Evolutionary conservation across 1,140 invertebrate species (phyloP).

Genomic region (Pollicipes pollicipes): DNA sequence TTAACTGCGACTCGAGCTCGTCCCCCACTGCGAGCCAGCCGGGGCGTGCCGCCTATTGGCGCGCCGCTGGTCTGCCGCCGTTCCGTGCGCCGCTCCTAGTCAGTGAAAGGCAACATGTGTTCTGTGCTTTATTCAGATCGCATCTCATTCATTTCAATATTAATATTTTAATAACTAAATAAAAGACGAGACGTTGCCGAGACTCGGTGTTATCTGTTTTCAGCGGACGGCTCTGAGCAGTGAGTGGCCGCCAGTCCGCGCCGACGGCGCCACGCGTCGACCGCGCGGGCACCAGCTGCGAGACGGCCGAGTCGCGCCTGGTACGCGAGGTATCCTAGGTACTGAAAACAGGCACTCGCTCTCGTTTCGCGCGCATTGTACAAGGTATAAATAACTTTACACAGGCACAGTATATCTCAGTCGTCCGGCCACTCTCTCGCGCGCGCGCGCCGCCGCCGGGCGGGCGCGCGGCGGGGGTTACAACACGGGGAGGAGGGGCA

Average conservation of each 20-base stretch:
- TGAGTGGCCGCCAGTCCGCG: not conserved
- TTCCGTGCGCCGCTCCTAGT: no score
- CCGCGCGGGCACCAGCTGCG: no score
- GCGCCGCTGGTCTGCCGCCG: no score
- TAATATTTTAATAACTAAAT: constrained; percentile 3
- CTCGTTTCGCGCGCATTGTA: not conserved
- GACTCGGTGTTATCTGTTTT: not conserved
- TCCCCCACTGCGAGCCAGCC: no score
- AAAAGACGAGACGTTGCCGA: not conserved
- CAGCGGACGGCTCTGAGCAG: no score
- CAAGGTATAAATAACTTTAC: constrained; percentile 2
- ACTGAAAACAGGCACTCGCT: not conserved
- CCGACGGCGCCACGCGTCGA: not conserved
- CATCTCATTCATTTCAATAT: constrained; percentile 2
- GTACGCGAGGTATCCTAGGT: not conserved
- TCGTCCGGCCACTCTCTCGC: no score
- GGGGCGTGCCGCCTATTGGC: no score
- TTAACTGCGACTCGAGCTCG: no score
- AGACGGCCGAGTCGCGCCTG: no score
- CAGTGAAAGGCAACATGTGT: not conserved
- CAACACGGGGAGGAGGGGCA: no score
- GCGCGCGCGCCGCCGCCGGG: no score
- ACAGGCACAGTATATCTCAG: not conserved
- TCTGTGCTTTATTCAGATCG: constrained; percentile 1
- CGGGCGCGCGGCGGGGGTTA: not conserved